These are phyloP conservation scores for Mesocentrotus franciscanus DNA, from an alignment of 53 echinoderm and acorn worm species.

Conservation along the genomic window DNA sequence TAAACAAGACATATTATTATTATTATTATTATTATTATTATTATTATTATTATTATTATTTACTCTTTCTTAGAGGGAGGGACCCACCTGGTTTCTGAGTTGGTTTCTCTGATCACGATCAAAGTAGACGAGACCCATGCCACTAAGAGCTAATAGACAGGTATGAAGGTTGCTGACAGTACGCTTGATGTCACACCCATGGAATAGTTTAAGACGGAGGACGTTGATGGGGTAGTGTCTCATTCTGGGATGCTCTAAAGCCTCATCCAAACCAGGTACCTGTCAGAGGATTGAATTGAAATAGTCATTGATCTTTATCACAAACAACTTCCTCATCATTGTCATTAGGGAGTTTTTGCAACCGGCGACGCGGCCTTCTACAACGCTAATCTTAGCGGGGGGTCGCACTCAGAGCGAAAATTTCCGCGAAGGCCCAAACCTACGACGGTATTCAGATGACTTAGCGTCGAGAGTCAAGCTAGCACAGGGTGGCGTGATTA, in stretches of 20 bases:
- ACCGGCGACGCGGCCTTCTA: no score
- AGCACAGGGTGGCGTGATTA: no score
- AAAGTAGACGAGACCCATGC: slow-evolving; percentile 51
- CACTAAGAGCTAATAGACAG: slow-evolving; percentile 27
- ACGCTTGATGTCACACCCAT: background rate
- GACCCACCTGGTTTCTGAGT: background rate
- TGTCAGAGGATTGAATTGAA: background rate
- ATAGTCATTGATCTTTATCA: background rate
- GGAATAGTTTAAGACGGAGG: background rate
- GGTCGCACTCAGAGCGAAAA: no score
- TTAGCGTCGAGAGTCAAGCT: no score
- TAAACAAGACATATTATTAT: no score
- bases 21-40: no score
- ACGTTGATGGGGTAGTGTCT: slow-evolving; percentile 31
- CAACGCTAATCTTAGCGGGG: no score
- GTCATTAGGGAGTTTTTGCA: no score
- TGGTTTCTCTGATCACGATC: slow-evolving; percentile 31
- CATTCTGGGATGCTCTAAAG: slow-evolving; percentile 13
- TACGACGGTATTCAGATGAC: no score
- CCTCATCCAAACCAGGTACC: slow-evolving; percentile 44
- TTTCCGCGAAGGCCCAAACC: no score
- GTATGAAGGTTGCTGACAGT: background rate
- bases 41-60: no score
- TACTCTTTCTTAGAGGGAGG: background rate
- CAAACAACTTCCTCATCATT: background rate